phyloP scores from a whole-genome alignment of 2,113 vertebrate species.

The Rhipidura dahli region DNA sequence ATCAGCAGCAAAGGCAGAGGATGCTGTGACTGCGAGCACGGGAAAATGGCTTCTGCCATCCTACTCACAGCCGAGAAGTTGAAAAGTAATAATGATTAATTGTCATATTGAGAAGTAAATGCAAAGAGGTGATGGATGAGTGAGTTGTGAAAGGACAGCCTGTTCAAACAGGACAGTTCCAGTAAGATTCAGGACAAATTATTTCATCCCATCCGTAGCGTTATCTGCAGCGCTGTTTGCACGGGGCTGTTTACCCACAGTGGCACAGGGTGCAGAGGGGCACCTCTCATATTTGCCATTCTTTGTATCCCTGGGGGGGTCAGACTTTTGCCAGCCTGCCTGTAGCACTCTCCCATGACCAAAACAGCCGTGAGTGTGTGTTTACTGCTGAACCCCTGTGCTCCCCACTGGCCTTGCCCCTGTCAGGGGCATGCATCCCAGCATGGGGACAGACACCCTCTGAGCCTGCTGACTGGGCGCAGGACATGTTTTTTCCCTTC shows the following conservation, averaged over 20 bases:
- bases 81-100: background rate
- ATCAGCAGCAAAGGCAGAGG: background rate
- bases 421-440: too few relatives aligned
- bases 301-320: background rate
- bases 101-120: background rate
- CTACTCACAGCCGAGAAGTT: background rate
- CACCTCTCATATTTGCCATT: background rate
- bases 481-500: background rate
- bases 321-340: background rate
- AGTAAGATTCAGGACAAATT: background rate
- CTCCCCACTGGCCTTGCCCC: background rate
- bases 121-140: background rate
- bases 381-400: background rate
- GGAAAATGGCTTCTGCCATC: background rate
- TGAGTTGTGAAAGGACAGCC: background rate
- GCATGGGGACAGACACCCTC: background rate
- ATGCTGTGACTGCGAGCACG: background rate
- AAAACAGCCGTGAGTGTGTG: background rate
- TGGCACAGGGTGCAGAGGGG: background rate
- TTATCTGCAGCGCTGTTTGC: slow-evolving; percentile 20
- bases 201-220: background rate
- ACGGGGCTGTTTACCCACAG: background rate
- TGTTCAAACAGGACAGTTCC: background rate
- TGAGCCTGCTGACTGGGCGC: background rate
- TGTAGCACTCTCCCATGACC: accelerated